Evolutionary conservation across 2,888 invertebrate species (phyloP), one percentile per base, ranked within the genome.

Genomic region (Dasypogon diadema): DNA sequence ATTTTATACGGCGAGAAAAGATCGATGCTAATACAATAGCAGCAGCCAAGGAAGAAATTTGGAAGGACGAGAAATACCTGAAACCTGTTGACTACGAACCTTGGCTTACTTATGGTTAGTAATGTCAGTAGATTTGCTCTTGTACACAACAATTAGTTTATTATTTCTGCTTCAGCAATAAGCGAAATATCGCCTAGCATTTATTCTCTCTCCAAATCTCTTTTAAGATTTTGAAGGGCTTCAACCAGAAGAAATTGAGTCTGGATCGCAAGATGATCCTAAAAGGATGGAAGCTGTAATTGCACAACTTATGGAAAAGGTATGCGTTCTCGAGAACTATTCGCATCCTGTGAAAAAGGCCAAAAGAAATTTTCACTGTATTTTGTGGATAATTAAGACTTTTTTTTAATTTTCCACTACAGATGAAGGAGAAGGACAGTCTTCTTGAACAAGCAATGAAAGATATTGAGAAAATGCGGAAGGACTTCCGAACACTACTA

Each of bases 101-200:
- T 8, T 93, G 95, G 93, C 85, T 96, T 51, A 94, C 92, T 90
- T 93, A 91, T 83, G 96, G 94, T 90, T 90, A 80, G 82, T 80
- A 6, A 48, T 18, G 3, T 55, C n/a, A n/a, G n/a, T n/a, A n/a
- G n/a, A n/a, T n/a, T n/a, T n/a, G n/a, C n/a, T n/a, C n/a, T n/a
- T n/a, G n/a, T n/a, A n/a, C n/a, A n/a, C n/a, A n/a, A n/a, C n/a
- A n/a, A n/a, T n/a, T n/a, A n/a, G n/a, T n/a, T n/a, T n/a, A n/a
- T n/a, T n/a, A n/a, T n/a, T n/a, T n/a, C n/a, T n/a, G n/a, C n/a
- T n/a, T n/a, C n/a, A n/a, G n/a, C n/a, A n/a, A n/a, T n/a, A n/a
- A n/a, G n/a, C n/a, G n/a, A n/a, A n/a, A n/a, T n/a, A n/a, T n/a
- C n/a, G n/a, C n/a, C 51, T 37, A 10, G 42, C 14, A 3, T 22